Conservation (phyloP, 1,140 invertebrate genomes). For the Leucophenga varia region DNA sequence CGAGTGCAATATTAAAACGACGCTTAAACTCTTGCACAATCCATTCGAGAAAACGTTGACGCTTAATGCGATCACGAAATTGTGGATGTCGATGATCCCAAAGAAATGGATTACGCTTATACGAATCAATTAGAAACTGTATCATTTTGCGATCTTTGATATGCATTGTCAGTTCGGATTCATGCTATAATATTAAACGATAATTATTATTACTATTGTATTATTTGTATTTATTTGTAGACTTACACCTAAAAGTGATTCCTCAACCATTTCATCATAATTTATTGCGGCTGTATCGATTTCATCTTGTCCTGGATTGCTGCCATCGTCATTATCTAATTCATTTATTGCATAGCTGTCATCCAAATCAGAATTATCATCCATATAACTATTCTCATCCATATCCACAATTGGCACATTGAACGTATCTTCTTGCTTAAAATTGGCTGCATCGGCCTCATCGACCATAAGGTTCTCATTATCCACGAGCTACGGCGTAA, state of each 20-base stretch:
- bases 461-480: background rate
- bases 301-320: constrained; percentile 17
- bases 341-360: constrained; percentile 31
- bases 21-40: constrained; percentile 47
- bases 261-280: constrained; percentile 51
- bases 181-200: constrained; percentile 16
- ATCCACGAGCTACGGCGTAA: background rate
- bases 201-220: background rate
- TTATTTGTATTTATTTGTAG: background rate
- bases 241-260: constrained; percentile 43
- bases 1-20: constrained; percentile 44
- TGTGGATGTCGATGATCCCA: constrained; percentile 51
- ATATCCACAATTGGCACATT: too few species aligned
- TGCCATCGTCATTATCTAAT: constrained; percentile 14
- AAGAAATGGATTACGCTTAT: constrained; percentile 45
- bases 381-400: constrained; percentile 32
- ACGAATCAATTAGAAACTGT: constrained; percentile 48
- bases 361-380: constrained; percentile 29
- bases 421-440: too few species aligned
- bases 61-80: constrained; percentile 46
- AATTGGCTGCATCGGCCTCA: too few species aligned
- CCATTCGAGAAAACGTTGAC: constrained; percentile 46
- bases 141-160: constrained; percentile 54
- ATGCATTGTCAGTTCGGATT: constrained; percentile 42
- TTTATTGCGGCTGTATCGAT: constrained; percentile 20